Percentiles rank a stretch among this genome's conserved stretches.
phyloP scores from a whole-genome alignment of 1,140 invertebrate genomes.

The Drepana arcuata region DNA sequence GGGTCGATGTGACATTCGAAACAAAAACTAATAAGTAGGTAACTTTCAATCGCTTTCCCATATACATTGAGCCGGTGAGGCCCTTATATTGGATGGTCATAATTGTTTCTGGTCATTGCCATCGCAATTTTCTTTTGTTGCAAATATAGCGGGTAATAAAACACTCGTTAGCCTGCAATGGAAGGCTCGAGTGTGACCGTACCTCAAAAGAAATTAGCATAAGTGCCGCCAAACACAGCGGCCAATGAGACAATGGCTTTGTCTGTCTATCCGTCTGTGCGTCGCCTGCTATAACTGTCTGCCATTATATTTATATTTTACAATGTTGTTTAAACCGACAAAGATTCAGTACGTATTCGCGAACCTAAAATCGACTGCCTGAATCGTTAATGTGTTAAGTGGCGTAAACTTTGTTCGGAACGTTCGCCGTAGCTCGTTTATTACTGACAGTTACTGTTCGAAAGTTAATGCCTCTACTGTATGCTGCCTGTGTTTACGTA shows the following conservation, averaged over 20 bases:
- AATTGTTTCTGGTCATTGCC: conserved; percentile 11
- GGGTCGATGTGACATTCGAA: too few species aligned
- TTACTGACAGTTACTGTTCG: conserved; percentile 10
- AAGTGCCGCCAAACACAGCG: conserved; percentile 50
- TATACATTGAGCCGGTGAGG: background rate
- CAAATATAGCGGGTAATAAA: conserved; percentile 46
- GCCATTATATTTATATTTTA: conserved; percentile 29
- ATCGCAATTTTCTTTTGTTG: conserved; percentile 23
- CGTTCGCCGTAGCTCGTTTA: conserved; percentile 5
- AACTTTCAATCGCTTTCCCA: background rate
- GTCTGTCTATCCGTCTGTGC: conserved; percentile 49
- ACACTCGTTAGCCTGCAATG: conserved; percentile 36
- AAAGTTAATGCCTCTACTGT: conserved; percentile 11
- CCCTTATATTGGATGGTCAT: too few species aligned
- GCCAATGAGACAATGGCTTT: conserved; percentile 58
- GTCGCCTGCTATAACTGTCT: conserved; percentile 47
- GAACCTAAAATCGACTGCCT: conserved; percentile 25
- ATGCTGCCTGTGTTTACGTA: too few species aligned
- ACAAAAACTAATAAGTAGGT: background rate
- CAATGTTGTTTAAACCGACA: conserved; percentile 30
- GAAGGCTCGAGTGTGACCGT: conserved; percentile 36
- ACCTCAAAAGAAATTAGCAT: conserved; percentile 66
- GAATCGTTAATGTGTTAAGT: conserved; percentile 21
- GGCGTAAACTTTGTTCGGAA: conserved; percentile 21
- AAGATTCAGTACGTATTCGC: too few species aligned